A percentile compares a stretch with the other conserved stretches of the same genome.
Evolutionary conservation across 2,888 invertebrate species (phyloP).

Genomic region (Amphipyra berbera): DNA sequence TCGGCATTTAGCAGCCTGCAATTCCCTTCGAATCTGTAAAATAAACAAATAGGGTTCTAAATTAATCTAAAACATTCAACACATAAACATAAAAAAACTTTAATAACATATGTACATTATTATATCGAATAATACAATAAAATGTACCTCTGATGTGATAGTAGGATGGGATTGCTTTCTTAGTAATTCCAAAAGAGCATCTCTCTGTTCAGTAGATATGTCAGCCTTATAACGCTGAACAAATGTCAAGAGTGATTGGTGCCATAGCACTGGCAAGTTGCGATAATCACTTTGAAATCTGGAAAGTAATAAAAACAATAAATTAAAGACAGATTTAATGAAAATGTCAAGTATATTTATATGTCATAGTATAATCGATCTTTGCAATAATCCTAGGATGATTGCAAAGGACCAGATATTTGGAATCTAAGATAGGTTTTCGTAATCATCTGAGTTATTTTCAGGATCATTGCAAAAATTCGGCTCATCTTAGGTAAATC

Average conservation of each 20-base stretch:
- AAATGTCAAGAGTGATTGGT: conserved; percentile 98
- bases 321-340: background rate
- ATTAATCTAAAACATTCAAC: no score
- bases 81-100: no score
- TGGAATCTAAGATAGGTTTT: no score
- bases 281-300: conserved; percentile 96
- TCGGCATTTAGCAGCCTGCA: conserved; percentile 95
- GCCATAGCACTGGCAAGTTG: conserved; percentile 98
- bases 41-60: conserved; percentile 6
- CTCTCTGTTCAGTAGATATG: conserved; percentile 97
- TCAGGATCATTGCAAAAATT: no score
- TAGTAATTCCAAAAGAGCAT: conserved; percentile 94
- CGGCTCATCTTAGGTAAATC: no score
- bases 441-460: no score
- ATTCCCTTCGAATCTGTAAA: conserved; percentile 94
- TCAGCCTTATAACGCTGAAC: conserved; percentile 98
- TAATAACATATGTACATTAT: no score
- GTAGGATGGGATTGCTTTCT: conserved; percentile 92
- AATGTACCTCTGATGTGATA: conserved; percentile 92
- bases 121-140: background rate
- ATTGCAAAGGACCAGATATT: no score
- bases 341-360: no score
- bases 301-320: conserved; percentile 33
- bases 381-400: no score
- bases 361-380: no score